Base-by-base conservation (phyloP, 2,113 vertebrate species). In the Cephalopholis sonnerati region DNA sequence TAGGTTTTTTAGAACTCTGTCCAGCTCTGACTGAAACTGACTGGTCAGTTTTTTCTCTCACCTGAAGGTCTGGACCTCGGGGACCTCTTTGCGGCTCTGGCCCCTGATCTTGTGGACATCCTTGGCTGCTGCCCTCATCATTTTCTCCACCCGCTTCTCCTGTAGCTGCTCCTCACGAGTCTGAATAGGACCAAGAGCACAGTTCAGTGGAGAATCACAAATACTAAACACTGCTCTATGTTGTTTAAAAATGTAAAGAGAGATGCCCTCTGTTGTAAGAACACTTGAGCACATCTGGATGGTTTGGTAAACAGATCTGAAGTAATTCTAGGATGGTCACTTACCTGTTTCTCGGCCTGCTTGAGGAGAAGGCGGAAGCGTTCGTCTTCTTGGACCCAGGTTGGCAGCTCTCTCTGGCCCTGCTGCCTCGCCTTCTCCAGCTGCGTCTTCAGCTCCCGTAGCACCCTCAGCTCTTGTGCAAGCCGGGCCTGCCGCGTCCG, bases 31-130 rank as follows among this genome's bases (percentile, higher is more conserved):
- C 17, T 50, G 44, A 7, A 59, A 7, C 17, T 9, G 41, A 44
- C 8, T 1, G 39, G 10, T 16, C 7, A 11, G 54, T 15, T 11
- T 7, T 58, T 44, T 22, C 8, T 25, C 87, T 64, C 84, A 99
- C 98, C 98, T 97, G 96, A 99, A 99, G 64, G 96, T 98, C 93
- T 98, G 98, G 15, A 99, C 96, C 93, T 99, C 97, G 0, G 97
- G 94, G 29, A 97, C 97, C 87, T 99, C 98, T 82, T 97, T 98
- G 50, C 96, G 93, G 92, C 96, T 98, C 93, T 97, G 98, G 25
- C 97, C 97, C 59, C 97, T 93, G 83, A 99, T 97, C 91, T 97
- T 96, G 91, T 97, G 97, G 54, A 99, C 97, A 0, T 99, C 98
- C 94, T 98, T 99, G 66, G 98, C 97, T 4, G 97, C 98, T 0